Evolutionary conservation across 2,888 invertebrate genomes (phyloP).

Genomic region (Ormia ochracea): DNA sequence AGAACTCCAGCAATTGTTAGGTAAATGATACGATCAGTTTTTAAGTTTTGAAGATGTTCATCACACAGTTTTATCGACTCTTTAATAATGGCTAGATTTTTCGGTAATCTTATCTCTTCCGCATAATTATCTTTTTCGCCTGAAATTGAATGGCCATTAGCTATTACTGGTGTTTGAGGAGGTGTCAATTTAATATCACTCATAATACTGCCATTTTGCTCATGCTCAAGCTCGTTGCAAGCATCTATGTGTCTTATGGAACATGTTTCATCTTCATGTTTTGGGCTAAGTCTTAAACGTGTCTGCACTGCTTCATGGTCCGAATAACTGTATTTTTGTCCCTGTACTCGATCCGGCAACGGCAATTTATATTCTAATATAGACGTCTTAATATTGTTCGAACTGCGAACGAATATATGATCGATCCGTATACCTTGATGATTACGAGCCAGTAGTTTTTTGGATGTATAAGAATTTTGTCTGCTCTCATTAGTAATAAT

Average conservation of each 20-base stretch:
- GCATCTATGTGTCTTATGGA: constrained; percentile 43
- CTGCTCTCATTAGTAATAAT: constrained; percentile 87
- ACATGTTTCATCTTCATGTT: constrained; percentile 43
- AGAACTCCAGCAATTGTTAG: constrained; percentile 69
- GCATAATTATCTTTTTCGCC: constrained; percentile 12
- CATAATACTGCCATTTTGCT: neutral
- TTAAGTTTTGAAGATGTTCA: constrained; percentile 71
- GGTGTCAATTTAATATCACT: constrained; percentile 31
- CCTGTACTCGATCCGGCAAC: constrained; percentile 85
- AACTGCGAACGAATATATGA: constrained; percentile 84
- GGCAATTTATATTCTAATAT: constrained; percentile 82
- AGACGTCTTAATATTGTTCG: constrained; percentile 74
- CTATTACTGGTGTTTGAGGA: constrained; percentile 23
- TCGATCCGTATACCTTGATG: constrained; percentile 93
- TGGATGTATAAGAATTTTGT: constrained; percentile 88
- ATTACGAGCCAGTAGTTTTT: constrained; percentile 77
- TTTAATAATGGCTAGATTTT: constrained; percentile 69
- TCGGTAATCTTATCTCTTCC: constrained; percentile 56
- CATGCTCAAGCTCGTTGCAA: neutral
- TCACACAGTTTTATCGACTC: constrained; percentile 74
- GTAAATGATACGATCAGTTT: constrained; percentile 73
- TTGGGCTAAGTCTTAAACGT: constrained; percentile 73
- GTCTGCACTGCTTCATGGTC: constrained; percentile 92
- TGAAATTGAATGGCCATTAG: constrained; percentile 18
- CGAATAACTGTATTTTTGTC: constrained; percentile 86